phyloP scores from a whole-genome alignment of 2,888 invertebrate genomes.

The Lamellibrachia satsuma region DNA sequence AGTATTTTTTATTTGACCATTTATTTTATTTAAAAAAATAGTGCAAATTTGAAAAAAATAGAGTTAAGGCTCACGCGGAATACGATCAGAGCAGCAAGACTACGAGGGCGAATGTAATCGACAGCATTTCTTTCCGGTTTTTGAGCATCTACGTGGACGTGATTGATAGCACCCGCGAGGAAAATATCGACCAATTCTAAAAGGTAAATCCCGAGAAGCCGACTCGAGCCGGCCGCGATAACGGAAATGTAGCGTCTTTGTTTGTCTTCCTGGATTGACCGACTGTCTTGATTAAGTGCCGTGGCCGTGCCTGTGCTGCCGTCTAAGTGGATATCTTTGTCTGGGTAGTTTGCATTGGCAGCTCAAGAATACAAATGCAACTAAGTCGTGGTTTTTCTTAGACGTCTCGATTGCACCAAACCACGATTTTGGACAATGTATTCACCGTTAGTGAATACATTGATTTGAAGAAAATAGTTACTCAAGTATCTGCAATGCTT shows the following conservation, averaged over 20 bases:
- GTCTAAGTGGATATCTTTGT: conserved; percentile 7
- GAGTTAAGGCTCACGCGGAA: background rate
- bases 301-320: background rate
- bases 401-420: background rate
- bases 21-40: too few relatives aligned
- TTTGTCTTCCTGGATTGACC: background rate
- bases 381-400: background rate
- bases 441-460: background rate
- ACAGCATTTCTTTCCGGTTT: background rate
- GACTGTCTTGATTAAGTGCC: background rate
- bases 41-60: too few relatives aligned
- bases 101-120: background rate
- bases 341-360: background rate
- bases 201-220: background rate
- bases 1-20: too few relatives aligned
- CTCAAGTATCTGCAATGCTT: background rate
- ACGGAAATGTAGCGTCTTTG: background rate
- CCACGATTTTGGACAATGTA: background rate
- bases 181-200: background rate
- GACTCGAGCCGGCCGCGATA: background rate
- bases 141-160: background rate
- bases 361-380: background rate
- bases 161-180: background rate
- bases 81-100: background rate
- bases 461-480: background rate